Evolutionary conservation across 2,888 invertebrate species (phyloP).

Genomic region (Rambutsinella grinnellia): DNA sequence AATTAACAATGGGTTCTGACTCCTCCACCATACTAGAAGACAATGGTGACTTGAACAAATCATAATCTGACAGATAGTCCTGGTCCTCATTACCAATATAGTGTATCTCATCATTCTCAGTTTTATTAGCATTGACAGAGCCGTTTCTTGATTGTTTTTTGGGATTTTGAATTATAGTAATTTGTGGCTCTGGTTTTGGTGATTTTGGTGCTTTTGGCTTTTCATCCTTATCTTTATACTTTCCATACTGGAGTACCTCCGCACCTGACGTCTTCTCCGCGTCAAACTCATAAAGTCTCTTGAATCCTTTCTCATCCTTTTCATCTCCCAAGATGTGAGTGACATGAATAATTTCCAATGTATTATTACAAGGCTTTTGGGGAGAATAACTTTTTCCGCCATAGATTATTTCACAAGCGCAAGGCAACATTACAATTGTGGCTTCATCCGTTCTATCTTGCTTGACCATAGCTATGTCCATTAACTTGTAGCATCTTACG

Average conservation of each 20-base stretch:
- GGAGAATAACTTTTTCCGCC: conserved; percentile 13
- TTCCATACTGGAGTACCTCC: too few relatives aligned
- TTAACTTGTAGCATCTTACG: too few relatives aligned
- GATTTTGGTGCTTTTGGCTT: too few relatives aligned
- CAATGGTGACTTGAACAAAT: too few relatives aligned
- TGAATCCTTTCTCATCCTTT: background rate
- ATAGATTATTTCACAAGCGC: conserved; percentile 39
- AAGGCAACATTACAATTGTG: conserved; percentile 43
- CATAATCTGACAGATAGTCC: too few relatives aligned
- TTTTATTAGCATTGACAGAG: too few relatives aligned
- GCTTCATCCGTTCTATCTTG: conserved; percentile 39
- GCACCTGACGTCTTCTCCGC: too few relatives aligned
- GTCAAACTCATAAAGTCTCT: background rate
- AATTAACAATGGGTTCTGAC: background rate
- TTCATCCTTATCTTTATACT: too few relatives aligned
- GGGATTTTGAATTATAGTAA: too few relatives aligned
- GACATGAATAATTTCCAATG: conserved; percentile 30
- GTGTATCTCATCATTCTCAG: background rate
- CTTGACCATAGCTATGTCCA: conserved; percentile 23
- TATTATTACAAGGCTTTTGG: conserved; percentile 38
- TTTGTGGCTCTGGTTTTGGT: too few relatives aligned
- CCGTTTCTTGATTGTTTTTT: too few relatives aligned
- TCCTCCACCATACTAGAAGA: background rate
- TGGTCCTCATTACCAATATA: conserved; percentile 8
- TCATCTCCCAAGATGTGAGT: background rate